Evolutionary conservation across 2,113 vertebrate genomes (phyloP), one percentile per base, ranked within the genome.

Genomic region (Haliaeetus leucogaster): DNA sequence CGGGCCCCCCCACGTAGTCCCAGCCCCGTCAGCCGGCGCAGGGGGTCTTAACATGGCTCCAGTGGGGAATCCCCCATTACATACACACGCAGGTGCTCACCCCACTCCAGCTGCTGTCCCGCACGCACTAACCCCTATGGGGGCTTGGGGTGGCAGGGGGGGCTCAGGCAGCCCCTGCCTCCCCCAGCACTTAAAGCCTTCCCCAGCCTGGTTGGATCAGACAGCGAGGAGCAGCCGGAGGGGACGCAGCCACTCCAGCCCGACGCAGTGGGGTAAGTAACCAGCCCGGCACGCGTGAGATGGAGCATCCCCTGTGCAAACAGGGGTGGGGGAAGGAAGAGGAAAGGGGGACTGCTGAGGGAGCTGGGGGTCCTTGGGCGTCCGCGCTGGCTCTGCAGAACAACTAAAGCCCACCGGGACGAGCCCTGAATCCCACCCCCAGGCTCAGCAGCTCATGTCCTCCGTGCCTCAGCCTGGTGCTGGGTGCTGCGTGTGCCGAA

Each of bases 41-140:
- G 93, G 88, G 90, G 61, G 74, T 96, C 86, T 96, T 95, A 90
- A 80, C 8, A 1, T 58, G 94, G 96, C 96, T 97, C 95, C 93
- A 56, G 67, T 13, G 2, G 68, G 91, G 96, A 95, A 87, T 94
- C 90, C 72, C 73, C 68, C 7, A 1, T 96, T 95, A 97, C 96
- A 95, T 58, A 94, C 95, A 90, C 76, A 52, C 97, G 7, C 97
- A 97, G 96, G 94, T 97, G 97, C 89, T 91, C 10, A 66, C 34
- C 32, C 14, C 1, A 1, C 71, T 71, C 82, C 94, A 71, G 89
- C 96, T 92, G 93, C 93, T 38, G 11, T 47, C 72, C 62, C 14
- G 5, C 81, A 70, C n/a, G 16, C 73, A 27, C 70, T 22, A 21
- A 72, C 61, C 62, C 65, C 50, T 52, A 13, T 14, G 0, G 55